Percentiles rank a stretch among this genome's conserved stretches.
phyloP scores from a whole-genome alignment of 2,888 invertebrate species.

The Nephrotoma guestfalica region DNA sequence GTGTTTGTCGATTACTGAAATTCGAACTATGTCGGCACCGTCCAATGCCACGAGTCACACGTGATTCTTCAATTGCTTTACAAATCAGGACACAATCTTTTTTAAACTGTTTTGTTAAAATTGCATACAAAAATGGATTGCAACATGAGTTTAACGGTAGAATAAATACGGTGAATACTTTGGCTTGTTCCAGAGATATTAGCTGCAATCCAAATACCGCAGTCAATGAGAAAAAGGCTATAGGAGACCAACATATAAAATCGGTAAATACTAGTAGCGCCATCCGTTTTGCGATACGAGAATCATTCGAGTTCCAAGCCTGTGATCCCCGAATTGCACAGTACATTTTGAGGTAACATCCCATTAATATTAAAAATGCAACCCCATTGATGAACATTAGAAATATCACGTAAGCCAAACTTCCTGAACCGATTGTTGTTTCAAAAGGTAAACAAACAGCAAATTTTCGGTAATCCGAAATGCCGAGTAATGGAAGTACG shows the following conservation, averaged over 20 bases:
- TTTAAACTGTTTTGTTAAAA: constrained; percentile 94
- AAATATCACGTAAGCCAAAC: constrained; percentile 78
- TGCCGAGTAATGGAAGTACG: constrained; percentile 71
- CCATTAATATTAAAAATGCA: constrained; percentile 87
- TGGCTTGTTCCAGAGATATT: constrained; percentile 88
- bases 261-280: constrained; percentile 93
- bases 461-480: constrained; percentile 92
- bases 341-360: constrained; percentile 95
- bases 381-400: constrained; percentile 85
- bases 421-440: constrained; percentile 57
- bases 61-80: constrained; percentile 88
- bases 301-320: constrained; percentile 96
- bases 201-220: constrained; percentile 84
- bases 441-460: constrained; percentile 95
- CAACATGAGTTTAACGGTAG: constrained; percentile 93
- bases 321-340: constrained; percentile 93
- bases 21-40: constrained; percentile 74
- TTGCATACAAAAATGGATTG: constrained; percentile 95
- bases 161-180: constrained; percentile 91
- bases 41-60: constrained; percentile 77
- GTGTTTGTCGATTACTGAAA: constrained; percentile 76
- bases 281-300: constrained; percentile 91
- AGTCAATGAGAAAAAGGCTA: constrained; percentile 87
- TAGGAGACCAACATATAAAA: constrained; percentile 96
- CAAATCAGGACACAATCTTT: constrained; percentile 93